phyloP scores from a whole-genome alignment of 2,113 vertebrate species.

The Sorex fumeus region DNA sequence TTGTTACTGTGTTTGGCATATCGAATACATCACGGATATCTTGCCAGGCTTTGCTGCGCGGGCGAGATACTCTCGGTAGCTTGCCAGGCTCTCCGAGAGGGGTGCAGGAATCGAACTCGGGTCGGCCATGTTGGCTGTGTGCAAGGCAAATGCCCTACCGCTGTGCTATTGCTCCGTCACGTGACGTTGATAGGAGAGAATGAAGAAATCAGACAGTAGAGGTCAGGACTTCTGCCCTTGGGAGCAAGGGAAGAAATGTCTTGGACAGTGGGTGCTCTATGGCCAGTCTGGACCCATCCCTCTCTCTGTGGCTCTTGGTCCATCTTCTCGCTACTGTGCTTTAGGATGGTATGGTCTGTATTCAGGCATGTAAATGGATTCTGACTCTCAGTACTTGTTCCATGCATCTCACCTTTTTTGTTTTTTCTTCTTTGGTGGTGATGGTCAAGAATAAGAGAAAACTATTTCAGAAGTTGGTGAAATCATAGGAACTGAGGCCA shows the following conservation, averaged over 20 bases:
- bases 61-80: too few relatives aligned
- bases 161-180: too few relatives aligned
- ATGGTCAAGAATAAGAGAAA: constrained; percentile 23
- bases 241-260: not conserved
- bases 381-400: not conserved
- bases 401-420: not conserved
- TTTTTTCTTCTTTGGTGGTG: not conserved
- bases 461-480: constrained; percentile 21
- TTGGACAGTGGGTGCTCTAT: not conserved
- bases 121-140: too few relatives aligned
- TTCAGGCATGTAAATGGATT: too few relatives aligned
- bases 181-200: not conserved
- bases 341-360: not conserved
- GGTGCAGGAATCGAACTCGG: too few relatives aligned
- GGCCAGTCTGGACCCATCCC: not conserved
- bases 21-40: too few relatives aligned
- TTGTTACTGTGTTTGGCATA: too few relatives aligned
- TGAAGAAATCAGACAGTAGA: not conserved
- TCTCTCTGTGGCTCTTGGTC: too few relatives aligned
- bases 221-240: not conserved
- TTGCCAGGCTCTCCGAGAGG: too few relatives aligned
- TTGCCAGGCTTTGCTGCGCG: too few relatives aligned
- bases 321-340: not conserved
- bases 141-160: too few relatives aligned
- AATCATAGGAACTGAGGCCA: constrained; percentile 24